Evolutionary conservation across 2,888 invertebrate species (phyloP).

Genomic region (Brachyptera putata): DNA sequence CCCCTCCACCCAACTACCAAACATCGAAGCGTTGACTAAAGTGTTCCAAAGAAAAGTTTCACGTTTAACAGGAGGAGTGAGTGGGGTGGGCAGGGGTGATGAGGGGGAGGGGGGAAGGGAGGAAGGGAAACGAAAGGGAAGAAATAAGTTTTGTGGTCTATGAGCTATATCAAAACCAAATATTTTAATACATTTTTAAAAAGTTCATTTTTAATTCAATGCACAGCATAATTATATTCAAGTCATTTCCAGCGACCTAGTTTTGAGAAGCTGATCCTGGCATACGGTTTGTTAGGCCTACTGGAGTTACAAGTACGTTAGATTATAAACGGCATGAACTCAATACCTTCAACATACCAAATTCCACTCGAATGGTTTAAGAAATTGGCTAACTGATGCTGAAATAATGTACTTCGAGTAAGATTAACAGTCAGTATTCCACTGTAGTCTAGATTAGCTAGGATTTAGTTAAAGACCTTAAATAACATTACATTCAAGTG

Average conservation of each 20-base stretch:
- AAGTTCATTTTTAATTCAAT: not conserved
- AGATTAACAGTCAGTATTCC: slow-evolving; percentile 6
- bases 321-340: not conserved
- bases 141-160: not conserved
- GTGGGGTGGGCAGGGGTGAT: not conserved
- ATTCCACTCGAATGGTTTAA: not conserved
- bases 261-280: too few species aligned
- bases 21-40: slow-evolving; percentile 10
- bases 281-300: too few species aligned
- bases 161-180: not conserved
- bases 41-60: slow-evolving; percentile 20
- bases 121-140: not conserved
- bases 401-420: not conserved
- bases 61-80: not conserved
- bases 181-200: not conserved
- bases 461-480: not conserved
- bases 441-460: slow-evolving; percentile 5
- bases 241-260: too few species aligned
- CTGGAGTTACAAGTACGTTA: slow-evolving; percentile 3
- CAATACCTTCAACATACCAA: not conserved
- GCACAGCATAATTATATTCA: too few species aligned
- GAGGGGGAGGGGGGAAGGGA: not conserved
- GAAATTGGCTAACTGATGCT: not conserved
- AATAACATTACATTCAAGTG: slow-evolving; percentile 5
- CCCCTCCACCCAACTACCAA: not conserved